Base-by-base conservation (phyloP, 1,140 invertebrate species). In the Dysdera silvatica region DNA sequence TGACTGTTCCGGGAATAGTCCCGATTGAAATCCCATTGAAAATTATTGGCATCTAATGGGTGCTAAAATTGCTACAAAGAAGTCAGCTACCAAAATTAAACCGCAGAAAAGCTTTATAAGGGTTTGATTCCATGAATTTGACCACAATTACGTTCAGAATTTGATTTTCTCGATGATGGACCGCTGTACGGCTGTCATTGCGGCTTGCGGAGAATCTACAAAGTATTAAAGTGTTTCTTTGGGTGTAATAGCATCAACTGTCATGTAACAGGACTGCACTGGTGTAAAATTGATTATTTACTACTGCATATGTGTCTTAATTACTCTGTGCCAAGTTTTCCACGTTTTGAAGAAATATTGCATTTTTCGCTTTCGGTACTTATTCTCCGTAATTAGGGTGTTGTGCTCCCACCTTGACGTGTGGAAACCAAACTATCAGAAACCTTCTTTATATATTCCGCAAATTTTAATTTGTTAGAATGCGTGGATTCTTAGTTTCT, bases 291-390 rank as follows among this genome's bases (percentile, higher is more conserved):
- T 3, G 8, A 12, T 18, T n/a, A 45, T 45, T 4, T 20, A 45
- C 4, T 45, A 2, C 2, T 20, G 24, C 8, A 45, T 45, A 20
- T 45, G 41, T 45, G 3, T 23, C n/a, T 45, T 1, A 16, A 45
- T 45, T 43, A 43, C 41, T 43, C 24, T 45, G 1, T 45, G n/a
- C 41, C 4, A 18, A 8, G 41, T 3, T 45, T 45, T 45, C 8
- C 24, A 20, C n/a, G n/a, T n/a, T n/a, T n/a, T n/a, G n/a, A n/a
- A n/a, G n/a, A 45, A 45, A 45, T 45, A 45, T 45, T 45, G 41
- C 41, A 45, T 18, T 3, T 45, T 45, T 45, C 41, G 3, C 10
- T 1, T 4, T 20, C 24, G n/a, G 8, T 45, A 1, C 1, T 1
- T 45, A 8, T 45, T 45, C 41, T 12, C 8, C n/a, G 24, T 16